Evolutionary conservation across 2,888 invertebrate species (phyloP), one percentile per base, ranked within the genome.

Genomic region (Pyrrhia umbra): DNA sequence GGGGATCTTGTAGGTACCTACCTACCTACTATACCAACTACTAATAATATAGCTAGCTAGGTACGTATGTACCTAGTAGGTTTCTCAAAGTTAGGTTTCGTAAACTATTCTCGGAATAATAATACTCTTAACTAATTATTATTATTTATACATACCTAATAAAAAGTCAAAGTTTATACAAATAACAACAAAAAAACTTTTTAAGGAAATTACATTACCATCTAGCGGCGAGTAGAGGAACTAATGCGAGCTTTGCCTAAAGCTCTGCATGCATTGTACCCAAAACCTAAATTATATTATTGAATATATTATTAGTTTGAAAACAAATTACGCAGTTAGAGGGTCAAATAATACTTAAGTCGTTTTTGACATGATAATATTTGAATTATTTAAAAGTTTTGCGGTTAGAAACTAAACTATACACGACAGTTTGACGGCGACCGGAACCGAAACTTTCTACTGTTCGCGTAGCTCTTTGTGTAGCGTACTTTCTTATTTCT

Each of bases 401-500:
- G 92, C 84, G 91, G 92, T 93, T 88, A 82, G 80, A 79, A 79
- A 67, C 85, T 87, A 90, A 89, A 57, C 90, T 88, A 88, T 92
- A 88, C 85, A 90, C 88, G 89, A 90, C 89, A 90, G 84, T 90
- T 90, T 88, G 85, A 83, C 86, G 85, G 85, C 81, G 82, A 73
- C 76, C 84, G 83, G 71, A 77, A 81, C 80, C 76, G 80, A 84
- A 85, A 85, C 92, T 94, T 94, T 94, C 93, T 88, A 89, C 83
- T 56, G 78, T 75, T 77, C 74, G n/a, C 47, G 15, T 18, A 66
- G 67, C 63, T 83, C 85, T 86, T 92, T 91, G 89, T 92, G 88
- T 86, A 87, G 88, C 82, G 80, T 89, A 92, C 93, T 94, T 93
- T 93, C 93, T 87, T 90, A 90, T 90, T 92, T 89, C 86, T 89